Conservation (phyloP, 2,797 vertebrate genomes). For the Clarias fuscus region DNA sequence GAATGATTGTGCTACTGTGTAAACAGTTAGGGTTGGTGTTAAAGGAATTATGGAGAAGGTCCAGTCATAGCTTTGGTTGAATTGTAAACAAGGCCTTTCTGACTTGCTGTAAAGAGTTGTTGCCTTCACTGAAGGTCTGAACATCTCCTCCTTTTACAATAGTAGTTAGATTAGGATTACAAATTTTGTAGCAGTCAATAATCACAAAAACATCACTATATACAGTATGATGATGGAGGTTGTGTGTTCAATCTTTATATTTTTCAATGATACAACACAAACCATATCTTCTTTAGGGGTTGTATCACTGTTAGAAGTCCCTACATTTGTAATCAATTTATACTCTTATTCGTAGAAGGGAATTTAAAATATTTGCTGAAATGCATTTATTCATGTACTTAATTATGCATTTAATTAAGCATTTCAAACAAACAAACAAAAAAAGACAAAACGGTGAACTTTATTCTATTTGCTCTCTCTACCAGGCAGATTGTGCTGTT, state of each 20-base stretch:
- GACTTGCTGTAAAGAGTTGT: neutral
- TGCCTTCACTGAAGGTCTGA: neutral
- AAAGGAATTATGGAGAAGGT: neutral
- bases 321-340: neutral
- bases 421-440: neutral
- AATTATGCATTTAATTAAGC: neutral
- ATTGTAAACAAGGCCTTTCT: neutral
- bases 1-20: neutral
- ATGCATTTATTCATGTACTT: neutral
- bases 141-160: neutral
- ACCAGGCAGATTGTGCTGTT: constrained; percentile 84
- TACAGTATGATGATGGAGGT: neutral
- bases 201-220: neutral
- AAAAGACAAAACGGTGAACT: neutral
- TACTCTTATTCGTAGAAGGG: neutral
- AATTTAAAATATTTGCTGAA: neutral
- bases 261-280: neutral
- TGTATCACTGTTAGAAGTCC: neutral
- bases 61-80: neutral
- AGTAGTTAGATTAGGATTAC: neutral
- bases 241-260: neutral
- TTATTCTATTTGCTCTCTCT: neutral
- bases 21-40: neutral
- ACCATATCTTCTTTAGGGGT: neutral
- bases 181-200: neutral